These are phyloP conservation scores for Sesia apiformis DNA, from an alignment of 2,888 invertebrate species.

Conservation along the genomic window DNA sequence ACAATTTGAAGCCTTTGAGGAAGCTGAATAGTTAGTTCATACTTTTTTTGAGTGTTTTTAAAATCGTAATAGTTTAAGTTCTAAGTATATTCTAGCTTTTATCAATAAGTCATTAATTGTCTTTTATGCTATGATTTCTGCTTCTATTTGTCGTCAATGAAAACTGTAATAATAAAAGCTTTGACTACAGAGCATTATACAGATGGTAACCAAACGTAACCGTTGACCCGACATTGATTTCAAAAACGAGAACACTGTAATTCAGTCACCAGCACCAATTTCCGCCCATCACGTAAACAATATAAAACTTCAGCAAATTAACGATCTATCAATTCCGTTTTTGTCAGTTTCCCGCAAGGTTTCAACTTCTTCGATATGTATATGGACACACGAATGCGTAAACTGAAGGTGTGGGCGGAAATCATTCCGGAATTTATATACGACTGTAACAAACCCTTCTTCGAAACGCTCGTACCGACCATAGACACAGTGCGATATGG, in stretches of 20 bases:
- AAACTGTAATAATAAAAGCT: no score
- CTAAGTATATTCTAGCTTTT: no score
- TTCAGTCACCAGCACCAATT: background rate
- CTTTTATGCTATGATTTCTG: no score
- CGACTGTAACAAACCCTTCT: constrained; percentile 82
- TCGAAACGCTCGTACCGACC: constrained; percentile 92
- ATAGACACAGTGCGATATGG: constrained; percentile 93
- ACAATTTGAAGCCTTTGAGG: constrained; percentile 80
- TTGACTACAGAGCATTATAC: no score
- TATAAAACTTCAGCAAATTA: background rate
- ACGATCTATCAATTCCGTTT: background rate
- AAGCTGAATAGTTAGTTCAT: constrained; percentile 70
- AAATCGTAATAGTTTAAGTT: no score
- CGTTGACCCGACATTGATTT: no score
- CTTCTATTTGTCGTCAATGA: no score
- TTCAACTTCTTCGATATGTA: constrained; percentile 84
- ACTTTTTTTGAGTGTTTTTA: background rate
- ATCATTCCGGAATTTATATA: constrained; percentile 85
- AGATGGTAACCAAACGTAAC: no score
- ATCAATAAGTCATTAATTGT: no score
- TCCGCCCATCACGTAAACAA: background rate
- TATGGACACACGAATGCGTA: constrained; percentile 80
- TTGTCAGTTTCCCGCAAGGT: constrained; percentile 78
- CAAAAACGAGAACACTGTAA: background rate
- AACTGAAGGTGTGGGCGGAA: constrained; percentile 85